Evolutionary conservation across 1,140 invertebrate genomes (phyloP), one percentile per base, ranked within the genome.

Genomic region (Cryptotermes secundus): DNA sequence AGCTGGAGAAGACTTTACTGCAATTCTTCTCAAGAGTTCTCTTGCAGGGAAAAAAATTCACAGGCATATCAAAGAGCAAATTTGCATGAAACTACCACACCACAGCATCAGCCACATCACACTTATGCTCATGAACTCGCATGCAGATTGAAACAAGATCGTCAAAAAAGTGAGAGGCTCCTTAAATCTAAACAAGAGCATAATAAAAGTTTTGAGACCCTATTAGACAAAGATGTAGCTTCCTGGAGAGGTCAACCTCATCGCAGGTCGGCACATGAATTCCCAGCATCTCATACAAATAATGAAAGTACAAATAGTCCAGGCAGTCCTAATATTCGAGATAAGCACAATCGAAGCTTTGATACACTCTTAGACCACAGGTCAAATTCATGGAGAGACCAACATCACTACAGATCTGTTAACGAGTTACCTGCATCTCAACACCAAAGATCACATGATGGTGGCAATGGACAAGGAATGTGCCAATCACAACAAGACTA

Each of bases 341-440:
- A 87, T 34, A 87, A 87, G 83, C 87, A 85, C 53, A 83, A 83
- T 24, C 49, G 83, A 22, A 85, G 87, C 86, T 86, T 85, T 85
- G 12, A 89, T 86, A 36, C 87, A 89, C 81, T 85, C 85, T 24
- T 89, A 87, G 86, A 85, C 81, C 72, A 90, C 87, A 84, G 86
- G 87, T 83, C 49, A 22, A 90, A 89, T 85, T 86, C 89, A 24
- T 85, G 87, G 59, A 86, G 90, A 84, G 91, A 86, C 89, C 82
- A 90, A 90, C 85, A 85, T 80, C 86, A 87, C 83, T 86, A 86
- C 81, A 88, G 87, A 81, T 86, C 86, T 35, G 49, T 34, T 59
- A 42, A 49, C 34, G 80, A 84, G 49, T 36, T 81, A 26, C 59
- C 45, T 34, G 49, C 72, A 34, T 87, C 88, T 19, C 87, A 87